Percentiles rank a stretch among this genome's conserved stretches.
Evolutionary conservation across 2,113 vertebrate species (phyloP).

Genomic region (Picathartes gymnocephalus): DNA sequence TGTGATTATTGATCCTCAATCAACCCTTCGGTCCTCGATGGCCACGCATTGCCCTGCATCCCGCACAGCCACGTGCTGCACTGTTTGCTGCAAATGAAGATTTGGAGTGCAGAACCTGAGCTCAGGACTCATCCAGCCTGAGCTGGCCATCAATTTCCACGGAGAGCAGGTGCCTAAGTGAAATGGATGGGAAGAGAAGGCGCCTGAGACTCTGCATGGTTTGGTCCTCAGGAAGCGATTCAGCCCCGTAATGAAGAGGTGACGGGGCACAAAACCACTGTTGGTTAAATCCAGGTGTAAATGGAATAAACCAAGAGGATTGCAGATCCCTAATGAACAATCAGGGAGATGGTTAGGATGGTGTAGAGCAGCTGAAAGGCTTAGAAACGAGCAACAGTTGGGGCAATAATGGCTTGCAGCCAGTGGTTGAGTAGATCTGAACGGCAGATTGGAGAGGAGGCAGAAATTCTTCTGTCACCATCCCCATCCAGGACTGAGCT

Average conservation of each 20-base stretch:
- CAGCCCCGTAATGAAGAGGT: slow-evolving; percentile 9
- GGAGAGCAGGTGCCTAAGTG: neutral
- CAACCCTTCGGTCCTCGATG: neutral
- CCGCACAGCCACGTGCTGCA: neutral
- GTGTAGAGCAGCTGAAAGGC: slow-evolving; percentile 9
- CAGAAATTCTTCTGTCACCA: neutral
- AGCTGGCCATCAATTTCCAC: neutral
- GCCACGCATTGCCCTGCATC: neutral
- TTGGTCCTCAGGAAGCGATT: slow-evolving; percentile 48
- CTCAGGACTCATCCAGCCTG: neutral
- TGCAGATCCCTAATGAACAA: slow-evolving; percentile 46
- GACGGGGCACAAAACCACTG: slow-evolving; percentile 35
- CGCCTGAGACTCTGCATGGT: neutral
- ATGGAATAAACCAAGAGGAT: slow-evolving; percentile 5
- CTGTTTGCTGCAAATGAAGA: slow-evolving; percentile 3
- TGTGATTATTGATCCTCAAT: neutral
- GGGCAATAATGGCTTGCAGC: neutral
- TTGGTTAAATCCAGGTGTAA: slow-evolving; percentile 12
- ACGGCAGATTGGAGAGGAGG: neutral
- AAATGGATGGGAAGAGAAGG: slow-evolving; percentile 27
- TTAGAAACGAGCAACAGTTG: slow-evolving; percentile 45
- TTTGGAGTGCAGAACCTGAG: neutral
- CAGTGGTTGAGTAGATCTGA: neutral
- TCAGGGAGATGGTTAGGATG: slow-evolving; percentile 16
- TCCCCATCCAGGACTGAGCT: neutral